phyloP scores from a whole-genome alignment of 2,888 invertebrate genomes.

The Cryptocephalus moraei region DNA sequence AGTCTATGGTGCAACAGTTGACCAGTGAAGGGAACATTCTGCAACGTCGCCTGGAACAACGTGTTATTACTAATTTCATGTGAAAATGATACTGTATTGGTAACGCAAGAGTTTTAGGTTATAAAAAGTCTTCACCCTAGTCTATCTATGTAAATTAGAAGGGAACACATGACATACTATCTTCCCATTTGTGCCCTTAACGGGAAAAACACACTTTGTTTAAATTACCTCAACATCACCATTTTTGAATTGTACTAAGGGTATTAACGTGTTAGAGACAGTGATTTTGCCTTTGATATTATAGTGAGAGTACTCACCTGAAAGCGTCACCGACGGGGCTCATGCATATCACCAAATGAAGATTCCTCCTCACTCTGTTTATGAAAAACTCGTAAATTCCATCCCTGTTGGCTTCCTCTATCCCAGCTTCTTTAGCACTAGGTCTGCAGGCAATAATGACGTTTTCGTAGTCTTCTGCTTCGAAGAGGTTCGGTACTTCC shows the following conservation, averaged over 20 bases:
- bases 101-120: too few species aligned
- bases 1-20: conserved; percentile 90
- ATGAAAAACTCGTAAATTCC: conserved; percentile 79
- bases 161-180: too few species aligned
- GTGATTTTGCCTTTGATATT: too few species aligned
- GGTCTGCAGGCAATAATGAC: conserved; percentile 65
- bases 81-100: background rate
- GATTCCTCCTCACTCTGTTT: conserved; percentile 67
- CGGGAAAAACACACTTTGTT: too few species aligned
- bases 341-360: conserved; percentile 84
- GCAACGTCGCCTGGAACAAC: conserved; percentile 58
- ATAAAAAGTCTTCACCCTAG: too few species aligned
- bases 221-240: too few species aligned
- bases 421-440: conserved; percentile 58
- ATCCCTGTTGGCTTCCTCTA: conserved; percentile 60
- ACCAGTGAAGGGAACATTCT: conserved; percentile 91
- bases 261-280: too few species aligned
- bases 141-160: too few species aligned
- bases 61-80: background rate
- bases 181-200: too few species aligned
- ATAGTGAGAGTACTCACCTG: conserved; percentile 38
- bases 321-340: conserved; percentile 85
- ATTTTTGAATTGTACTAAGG: too few species aligned
- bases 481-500: conserved; percentile 86
- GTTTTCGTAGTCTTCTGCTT: conserved; percentile 76